Conservation (phyloP, 2,113 vertebrate species). For the Laticauda colubrina region DNA sequence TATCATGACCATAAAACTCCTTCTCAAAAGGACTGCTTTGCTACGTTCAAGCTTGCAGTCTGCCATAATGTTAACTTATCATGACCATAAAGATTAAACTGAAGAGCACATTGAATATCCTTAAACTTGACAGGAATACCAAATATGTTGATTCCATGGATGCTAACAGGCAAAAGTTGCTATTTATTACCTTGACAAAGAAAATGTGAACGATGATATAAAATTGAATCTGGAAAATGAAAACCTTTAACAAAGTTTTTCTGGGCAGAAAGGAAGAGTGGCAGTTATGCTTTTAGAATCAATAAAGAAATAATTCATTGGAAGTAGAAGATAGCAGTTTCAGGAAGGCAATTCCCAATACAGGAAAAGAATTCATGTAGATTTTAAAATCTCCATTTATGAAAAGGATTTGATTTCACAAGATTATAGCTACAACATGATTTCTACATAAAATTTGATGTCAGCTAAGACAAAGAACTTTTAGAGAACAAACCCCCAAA, state of each 20-base stretch:
- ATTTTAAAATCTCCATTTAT: constrained; percentile 50
- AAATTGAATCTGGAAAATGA: background rate
- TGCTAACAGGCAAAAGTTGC: background rate
- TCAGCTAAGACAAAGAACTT: constrained; percentile 47
- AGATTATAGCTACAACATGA: constrained; percentile 15
- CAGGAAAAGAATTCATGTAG: constrained; percentile 26
- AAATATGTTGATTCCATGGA: background rate
- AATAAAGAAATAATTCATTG: background rate
- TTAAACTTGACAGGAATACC: background rate
- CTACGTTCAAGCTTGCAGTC: background rate
- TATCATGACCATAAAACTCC: background rate
- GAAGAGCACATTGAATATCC: background rate
- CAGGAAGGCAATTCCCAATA: constrained; percentile 36
- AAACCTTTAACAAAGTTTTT: background rate
- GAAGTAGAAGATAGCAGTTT: background rate
- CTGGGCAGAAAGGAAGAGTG: background rate
- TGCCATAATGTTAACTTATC: background rate
- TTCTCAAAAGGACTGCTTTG: background rate
- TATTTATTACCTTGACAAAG: background rate
- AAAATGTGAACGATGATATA: background rate
- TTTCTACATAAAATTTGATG: constrained; percentile 51
- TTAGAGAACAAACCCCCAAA: background rate
- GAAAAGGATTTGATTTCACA: constrained; percentile 51
- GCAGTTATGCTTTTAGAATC: background rate
- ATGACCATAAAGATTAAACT: background rate